Percentiles rank a stretch among this genome's conserved stretches.
phyloP scores from a whole-genome alignment of 2,797 vertebrate species.

The Halcyon leucocephala region DNA sequence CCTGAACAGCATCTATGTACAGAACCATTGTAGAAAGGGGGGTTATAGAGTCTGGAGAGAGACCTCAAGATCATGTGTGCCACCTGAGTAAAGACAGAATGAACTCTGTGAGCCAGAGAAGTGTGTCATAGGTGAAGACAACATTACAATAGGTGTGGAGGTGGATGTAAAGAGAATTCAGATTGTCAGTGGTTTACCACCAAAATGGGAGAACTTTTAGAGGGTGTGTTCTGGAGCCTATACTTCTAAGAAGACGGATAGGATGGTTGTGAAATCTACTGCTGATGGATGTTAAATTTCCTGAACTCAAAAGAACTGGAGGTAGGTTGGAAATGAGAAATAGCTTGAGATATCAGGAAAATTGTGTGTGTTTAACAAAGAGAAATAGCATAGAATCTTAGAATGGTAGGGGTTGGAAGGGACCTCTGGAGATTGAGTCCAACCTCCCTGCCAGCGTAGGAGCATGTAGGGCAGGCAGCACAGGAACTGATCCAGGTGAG shows the following conservation, averaged over 20 bases:
- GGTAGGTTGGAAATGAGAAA: background rate
- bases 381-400: background rate
- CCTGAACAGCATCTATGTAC: background rate
- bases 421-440: no score
- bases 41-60: background rate
- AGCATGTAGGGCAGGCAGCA: no score
- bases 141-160: background rate
- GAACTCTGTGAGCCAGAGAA: background rate
- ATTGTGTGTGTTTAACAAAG: background rate
- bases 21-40: background rate
- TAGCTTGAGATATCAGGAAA: background rate
- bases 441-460: no score
- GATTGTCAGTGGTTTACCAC: background rate
- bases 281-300: background rate
- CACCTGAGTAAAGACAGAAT: background rate
- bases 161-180: background rate
- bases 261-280: background rate
- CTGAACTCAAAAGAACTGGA: background rate
- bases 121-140: background rate
- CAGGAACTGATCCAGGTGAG: no score
- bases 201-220: background rate
- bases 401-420: no score
- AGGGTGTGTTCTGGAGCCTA: background rate
- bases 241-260: background rate
- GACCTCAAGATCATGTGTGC: rapidly evolving